Percentiles rank a stretch among this genome's conserved stretches.
Conservation (phyloP, 2,888 invertebrate species). For the Callyntrura sp. region DNA sequence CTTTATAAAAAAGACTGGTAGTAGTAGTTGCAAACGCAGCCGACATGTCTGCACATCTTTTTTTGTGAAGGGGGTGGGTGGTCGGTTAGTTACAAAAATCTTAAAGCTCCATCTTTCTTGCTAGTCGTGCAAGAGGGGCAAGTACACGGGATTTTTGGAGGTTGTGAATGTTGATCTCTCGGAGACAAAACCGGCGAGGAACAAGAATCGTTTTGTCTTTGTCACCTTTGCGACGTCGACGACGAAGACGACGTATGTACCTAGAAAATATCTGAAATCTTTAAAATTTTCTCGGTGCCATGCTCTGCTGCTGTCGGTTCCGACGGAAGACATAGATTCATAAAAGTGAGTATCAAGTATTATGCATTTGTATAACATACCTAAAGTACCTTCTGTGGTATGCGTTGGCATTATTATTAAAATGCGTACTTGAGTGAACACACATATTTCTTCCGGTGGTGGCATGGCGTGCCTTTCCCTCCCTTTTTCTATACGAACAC, state of each 20-base stretch:
- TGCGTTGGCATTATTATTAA: slow-evolving; percentile 58
- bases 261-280: slow-evolving; percentile 68
- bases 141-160: slow-evolving; percentile 68
- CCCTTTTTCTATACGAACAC: slow-evolving; percentile 46
- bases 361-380: too few relatives aligned
- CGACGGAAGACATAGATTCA: too few relatives aligned
- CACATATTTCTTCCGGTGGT: slow-evolving; percentile 27
- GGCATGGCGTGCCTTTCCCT: slow-evolving; percentile 49
- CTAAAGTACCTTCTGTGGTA: not conserved
- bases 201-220: slow-evolving; percentile 82
- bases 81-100: slow-evolving; percentile 36
- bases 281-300: slow-evolving; percentile 45
- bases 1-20: slow-evolving; percentile 4
- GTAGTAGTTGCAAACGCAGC: slow-evolving; percentile 12
- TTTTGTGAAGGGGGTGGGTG: slow-evolving; percentile 25
- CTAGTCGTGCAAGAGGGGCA: not conserved
- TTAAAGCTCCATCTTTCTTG: slow-evolving; percentile 38
- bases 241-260: slow-evolving; percentile 24
- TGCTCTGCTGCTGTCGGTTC: not conserved
- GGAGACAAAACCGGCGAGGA: slow-evolving; percentile 77
- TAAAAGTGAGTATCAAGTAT: too few relatives aligned
- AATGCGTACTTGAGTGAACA: slow-evolving; percentile 69
- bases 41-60: slow-evolving; percentile 62
- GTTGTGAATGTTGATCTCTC: slow-evolving; percentile 76
- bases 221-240: slow-evolving; percentile 75